Evolutionary conservation across 2,797 vertebrate genomes (phyloP), one percentile per base, ranked within the genome.

Genomic region (Pantherophis alleghaniensis): DNA sequence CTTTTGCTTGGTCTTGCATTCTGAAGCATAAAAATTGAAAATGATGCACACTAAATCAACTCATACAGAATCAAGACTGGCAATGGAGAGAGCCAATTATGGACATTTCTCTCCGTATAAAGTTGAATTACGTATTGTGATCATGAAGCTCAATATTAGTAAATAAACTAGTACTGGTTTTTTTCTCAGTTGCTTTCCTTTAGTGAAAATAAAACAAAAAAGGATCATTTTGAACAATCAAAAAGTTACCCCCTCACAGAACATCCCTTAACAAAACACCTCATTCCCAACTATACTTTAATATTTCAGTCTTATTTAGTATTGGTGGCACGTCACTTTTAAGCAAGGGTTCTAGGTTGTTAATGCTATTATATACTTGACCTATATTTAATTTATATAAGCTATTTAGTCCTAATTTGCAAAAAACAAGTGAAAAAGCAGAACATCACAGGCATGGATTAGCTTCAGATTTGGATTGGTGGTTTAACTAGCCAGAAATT

Each of bases 21-120:
- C 89, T 95, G 95, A 96, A 94, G 95, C 95, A 92, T 90, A 94
- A 94, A 55, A 91, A 79, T 95, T 93, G 92, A 47, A 90, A 95
- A 74, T 90, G 94, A 93, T 53, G 94, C 14, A 91, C 32, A 90
- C 83, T 79, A 92, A 92, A 87, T 92, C 91, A 89, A 93, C n/a
- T 90, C 55, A 94, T 94, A 91, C 51, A 92, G 28, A 92, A 95
- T 87, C 14, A 94, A 93, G 6, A 13, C 59, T 86, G 60, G 59
- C 91, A 91, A 93, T 92, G 93, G 93, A 88, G 91, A 96, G 60
- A 91, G 90, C 60, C 56, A 95, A 56, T 66, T 56, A 83, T 90
- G 91, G 92, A 96, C 87, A 91, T 63, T 90, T 92, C 90, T 88
- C 92, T 93, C 32, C 87, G 90, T 87, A 92, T 0, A 94, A 61